A percentile compares a stretch with the other conserved stretches of the same genome.
phyloP scores from a whole-genome alignment of 2,888 invertebrate species.

The Eupsilia transversa region DNA sequence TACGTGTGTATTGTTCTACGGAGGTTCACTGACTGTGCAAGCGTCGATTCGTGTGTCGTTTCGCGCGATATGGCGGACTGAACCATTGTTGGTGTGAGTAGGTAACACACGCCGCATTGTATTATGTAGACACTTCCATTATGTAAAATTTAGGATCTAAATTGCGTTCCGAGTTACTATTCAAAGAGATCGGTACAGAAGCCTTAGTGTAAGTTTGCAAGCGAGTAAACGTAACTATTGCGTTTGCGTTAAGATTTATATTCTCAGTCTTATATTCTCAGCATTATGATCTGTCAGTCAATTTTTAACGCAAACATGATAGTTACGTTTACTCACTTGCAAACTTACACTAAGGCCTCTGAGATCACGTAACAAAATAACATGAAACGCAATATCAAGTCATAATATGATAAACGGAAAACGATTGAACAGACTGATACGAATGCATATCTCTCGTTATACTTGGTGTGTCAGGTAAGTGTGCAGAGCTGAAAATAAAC shows the following conservation, averaged over 20 bases:
- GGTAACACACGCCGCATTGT: slow-evolving; percentile 71
- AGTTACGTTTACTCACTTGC: too few species aligned
- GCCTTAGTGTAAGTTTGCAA: too few species aligned
- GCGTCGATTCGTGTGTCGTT: slow-evolving; percentile 79
- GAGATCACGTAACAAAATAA: slow-evolving; percentile 2
- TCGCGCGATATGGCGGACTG: slow-evolving; percentile 78
- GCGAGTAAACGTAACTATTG: too few species aligned
- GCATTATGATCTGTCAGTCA: too few species aligned
- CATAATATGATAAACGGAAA: slow-evolving; percentile 20
- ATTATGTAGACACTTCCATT: slow-evolving; percentile 63
- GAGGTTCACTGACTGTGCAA: slow-evolving; percentile 84
- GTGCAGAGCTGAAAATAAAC: too few species aligned
- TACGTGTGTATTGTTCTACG: slow-evolving; percentile 82
- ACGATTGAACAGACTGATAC: slow-evolving; percentile 24
- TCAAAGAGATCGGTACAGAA: slow-evolving; percentile 14
- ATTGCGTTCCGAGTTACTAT: slow-evolving; percentile 18
- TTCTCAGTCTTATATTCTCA: too few species aligned
- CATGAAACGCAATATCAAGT: slow-evolving; percentile 16
- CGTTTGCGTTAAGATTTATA: too few species aligned
- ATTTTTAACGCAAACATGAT: too few species aligned
- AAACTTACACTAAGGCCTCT: too few species aligned
- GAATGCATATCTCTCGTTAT: slow-evolving; percentile 17
- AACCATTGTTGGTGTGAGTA: slow-evolving; percentile 78
- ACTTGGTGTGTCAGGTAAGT: too few species aligned
- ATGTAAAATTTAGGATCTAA: slow-evolving; percentile 52